Base-by-base conservation (phyloP, 2,888 invertebrate genomes). In the Cerceris rybyensis region DNA sequence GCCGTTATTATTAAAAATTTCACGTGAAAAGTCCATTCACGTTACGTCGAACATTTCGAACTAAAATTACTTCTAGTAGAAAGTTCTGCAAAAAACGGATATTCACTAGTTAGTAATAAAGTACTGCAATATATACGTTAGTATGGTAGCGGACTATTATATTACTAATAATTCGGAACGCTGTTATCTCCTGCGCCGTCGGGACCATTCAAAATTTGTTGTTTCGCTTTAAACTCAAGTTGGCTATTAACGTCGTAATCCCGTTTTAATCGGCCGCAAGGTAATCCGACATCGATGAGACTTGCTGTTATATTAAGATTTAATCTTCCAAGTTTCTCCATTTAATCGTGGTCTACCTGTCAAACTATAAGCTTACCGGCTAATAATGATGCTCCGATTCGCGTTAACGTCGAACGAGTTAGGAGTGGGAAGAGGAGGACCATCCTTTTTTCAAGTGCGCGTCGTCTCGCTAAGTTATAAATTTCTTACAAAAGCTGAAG, bases 401-500 rank as follows among this genome's bases (percentile, higher is more conserved):
- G 42, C 73, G 41, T 16, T 70, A 74, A 49, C 59, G 60, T 58
- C 68, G 66, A 73, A 72, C 69, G 60, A 80, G 61, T 73, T 69
- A 75, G 57, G 63, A 75, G 71, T 70, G 52, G 49, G 42, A 74
- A 76, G 59, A 71, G 61, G 69, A 65, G 76, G 60, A 70, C 58
- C 64, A 55, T 72, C 60, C 66, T 63, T 71, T 54, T 39, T 59
- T 54, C 54, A 54, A 70, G 74, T 72, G 74, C 70, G 59, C 69
- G 57, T 72, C 54, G 43, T 67, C 63, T 83, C 66, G 72, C 67
- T 70, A 78, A 70, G 61, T 75, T 80, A 70, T 57, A 80, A 70
- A 75, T 82, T 74, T 70, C 68, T 78, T 82, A 76, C 58, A 78
- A 80, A 82, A 76, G 70, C 75, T 70, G 70, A 80, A 82, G 70